Evolutionary conservation across 1,140 invertebrate species (phyloP).

Genomic region (Brachionus plicatilis): DNA sequence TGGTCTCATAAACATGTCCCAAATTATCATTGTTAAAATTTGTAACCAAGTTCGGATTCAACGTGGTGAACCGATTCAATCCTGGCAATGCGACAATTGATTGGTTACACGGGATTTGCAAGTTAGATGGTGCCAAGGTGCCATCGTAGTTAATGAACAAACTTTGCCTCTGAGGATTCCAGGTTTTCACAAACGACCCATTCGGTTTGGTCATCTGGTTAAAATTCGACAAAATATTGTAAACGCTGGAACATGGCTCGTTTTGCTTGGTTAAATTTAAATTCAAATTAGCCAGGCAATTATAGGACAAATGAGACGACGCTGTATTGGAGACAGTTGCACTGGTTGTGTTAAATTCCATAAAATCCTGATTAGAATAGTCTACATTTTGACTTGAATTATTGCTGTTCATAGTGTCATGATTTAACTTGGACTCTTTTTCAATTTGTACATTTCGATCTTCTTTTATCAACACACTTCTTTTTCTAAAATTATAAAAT

Average conservation of each 20-base stretch:
- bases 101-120: neutral
- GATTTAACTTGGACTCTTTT: neutral
- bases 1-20: neutral
- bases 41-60: neutral
- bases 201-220: neutral
- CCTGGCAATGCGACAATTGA: neutral
- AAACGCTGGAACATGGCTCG: neutral
- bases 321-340: neutral
- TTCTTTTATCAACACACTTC: neutral
- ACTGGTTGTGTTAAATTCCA: neutral
- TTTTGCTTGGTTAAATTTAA: neutral
- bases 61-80: neutral
- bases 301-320: neutral
- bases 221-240: neutral
- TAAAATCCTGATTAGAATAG: neutral
- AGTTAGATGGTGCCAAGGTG: neutral
- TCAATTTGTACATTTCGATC: neutral
- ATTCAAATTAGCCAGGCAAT: conserved; percentile 15
- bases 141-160: neutral
- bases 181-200: neutral
- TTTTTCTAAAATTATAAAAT: neutral
- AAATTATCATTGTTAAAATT: neutral
- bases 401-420: neutral
- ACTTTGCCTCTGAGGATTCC: neutral
- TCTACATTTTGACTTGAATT: neutral